phyloP scores from a whole-genome alignment of 2,888 invertebrate genomes.

The Morpho achilles region DNA sequence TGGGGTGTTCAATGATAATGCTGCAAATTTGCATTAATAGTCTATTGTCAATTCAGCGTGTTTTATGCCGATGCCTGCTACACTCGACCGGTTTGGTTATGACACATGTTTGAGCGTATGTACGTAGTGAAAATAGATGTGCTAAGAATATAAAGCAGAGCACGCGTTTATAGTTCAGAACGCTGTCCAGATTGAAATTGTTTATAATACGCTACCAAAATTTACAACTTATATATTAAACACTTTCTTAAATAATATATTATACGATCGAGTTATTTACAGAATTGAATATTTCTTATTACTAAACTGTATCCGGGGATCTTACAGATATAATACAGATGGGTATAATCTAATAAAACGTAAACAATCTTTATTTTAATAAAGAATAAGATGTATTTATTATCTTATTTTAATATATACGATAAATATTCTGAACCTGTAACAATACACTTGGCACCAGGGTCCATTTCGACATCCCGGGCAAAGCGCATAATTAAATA shows the following conservation, averaged over 20 bases:
- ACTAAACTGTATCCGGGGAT: too few species aligned
- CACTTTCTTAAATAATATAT: slow-evolving; percentile 1
- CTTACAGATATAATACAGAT: too few species aligned
- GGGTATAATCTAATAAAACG: too few species aligned
- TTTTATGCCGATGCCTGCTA: slow-evolving; percentile 36
- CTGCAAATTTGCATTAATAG: slow-evolving; percentile 60
- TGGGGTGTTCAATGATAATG: slow-evolving; percentile 45
- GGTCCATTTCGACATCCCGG: too few species aligned
- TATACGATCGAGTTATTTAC: not conserved
- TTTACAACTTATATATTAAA: not conserved
- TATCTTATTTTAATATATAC: too few species aligned
- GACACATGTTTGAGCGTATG: slow-evolving; percentile 57
- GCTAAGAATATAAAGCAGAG: slow-evolving; percentile 16
- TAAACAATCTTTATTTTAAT: too few species aligned
- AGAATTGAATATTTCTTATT: too few species aligned
- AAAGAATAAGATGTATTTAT: too few species aligned
- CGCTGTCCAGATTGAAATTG: not conserved
- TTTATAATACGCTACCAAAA: slow-evolving; percentile 24
- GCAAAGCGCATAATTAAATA: too few species aligned
- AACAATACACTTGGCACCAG: too few species aligned
- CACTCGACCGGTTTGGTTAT: slow-evolving; percentile 58
- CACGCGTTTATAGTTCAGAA: not conserved
- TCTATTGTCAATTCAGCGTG: slow-evolving; percentile 60
- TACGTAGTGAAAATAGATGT: slow-evolving; percentile 20
- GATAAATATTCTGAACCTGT: too few species aligned